A percentile compares a stretch with the other conserved stretches of the same genome.
phyloP scores from a whole-genome alignment of 2,888 invertebrate species.

The Lasioglossum leucozonium region DNA sequence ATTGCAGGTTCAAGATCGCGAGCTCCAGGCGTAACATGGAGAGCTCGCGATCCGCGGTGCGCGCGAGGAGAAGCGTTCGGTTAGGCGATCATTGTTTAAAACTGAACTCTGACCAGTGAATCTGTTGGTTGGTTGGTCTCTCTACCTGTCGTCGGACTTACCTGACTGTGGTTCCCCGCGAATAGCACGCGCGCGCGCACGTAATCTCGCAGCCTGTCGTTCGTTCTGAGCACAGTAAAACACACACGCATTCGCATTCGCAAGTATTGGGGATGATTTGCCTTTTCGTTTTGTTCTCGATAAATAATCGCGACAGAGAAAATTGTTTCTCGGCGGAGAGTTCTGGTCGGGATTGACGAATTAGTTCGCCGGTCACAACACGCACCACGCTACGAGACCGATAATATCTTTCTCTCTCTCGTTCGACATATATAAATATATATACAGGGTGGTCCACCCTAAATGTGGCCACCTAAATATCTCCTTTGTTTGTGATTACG shows the following conservation, averaged over 20 bases:
- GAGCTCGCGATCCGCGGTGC: not conserved
- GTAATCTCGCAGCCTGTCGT: not conserved
- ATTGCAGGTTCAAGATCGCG: not conserved
- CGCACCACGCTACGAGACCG: not conserved
- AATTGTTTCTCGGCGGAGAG: not conserved
- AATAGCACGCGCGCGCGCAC: not conserved
- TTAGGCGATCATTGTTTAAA: not conserved
- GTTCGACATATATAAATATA: not conserved
- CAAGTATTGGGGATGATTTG: conserved; percentile 83
- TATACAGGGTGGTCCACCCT: too few relatives aligned
- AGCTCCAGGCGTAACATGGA: not conserved
- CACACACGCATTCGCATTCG: conserved; percentile 49
- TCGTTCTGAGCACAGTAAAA: conserved; percentile 6
- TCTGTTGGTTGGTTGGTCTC: conserved; percentile 6
- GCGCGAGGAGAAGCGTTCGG: conserved; percentile 6
- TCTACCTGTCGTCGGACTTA: conserved; percentile 6
- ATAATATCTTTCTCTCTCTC: not conserved
- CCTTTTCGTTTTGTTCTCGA: not conserved
- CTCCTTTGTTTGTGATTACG: too few relatives aligned
- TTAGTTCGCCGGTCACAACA: not conserved
- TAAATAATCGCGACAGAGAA: not conserved
- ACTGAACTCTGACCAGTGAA: not conserved
- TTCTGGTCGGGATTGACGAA: not conserved
- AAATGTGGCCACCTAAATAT: too few relatives aligned
- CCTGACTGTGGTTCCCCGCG: conserved; percentile 6